These are phyloP conservation scores for Anhinga anhinga DNA, from an alignment of 2,113 vertebrate genomes.

Conservation along the genomic window DNA sequence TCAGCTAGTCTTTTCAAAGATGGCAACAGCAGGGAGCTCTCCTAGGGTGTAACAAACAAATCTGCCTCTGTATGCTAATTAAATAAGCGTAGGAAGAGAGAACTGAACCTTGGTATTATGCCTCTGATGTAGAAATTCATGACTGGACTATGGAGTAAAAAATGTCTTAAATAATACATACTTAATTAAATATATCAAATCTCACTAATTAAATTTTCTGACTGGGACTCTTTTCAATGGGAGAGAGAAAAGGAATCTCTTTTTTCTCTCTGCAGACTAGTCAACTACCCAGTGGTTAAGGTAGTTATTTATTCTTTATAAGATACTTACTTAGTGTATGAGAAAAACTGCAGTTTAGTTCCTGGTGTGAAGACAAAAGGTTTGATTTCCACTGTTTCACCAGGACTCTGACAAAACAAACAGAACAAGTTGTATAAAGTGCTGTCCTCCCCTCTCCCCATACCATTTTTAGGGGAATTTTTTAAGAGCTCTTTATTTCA, in stretches of 20 bases:
- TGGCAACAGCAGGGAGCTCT: not conserved
- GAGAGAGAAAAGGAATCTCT: not conserved
- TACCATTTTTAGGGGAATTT: not conserved
- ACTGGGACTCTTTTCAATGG: not conserved
- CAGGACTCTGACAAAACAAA: not conserved
- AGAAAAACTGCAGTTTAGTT: not conserved
- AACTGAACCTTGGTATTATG: not conserved
- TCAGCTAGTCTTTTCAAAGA: not conserved
- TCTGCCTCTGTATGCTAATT: not conserved
- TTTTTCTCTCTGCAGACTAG: not conserved
- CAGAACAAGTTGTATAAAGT: not conserved
- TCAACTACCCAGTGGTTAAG: not conserved
- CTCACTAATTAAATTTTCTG: not conserved
- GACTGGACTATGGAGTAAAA: not conserved
- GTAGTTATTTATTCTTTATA: not conserved
- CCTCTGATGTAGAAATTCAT: not conserved
- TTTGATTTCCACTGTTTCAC: not conserved
- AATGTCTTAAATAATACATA: not conserved
- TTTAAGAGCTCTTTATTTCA: not conserved
- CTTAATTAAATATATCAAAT: not conserved
- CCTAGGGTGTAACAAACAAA: not conserved
- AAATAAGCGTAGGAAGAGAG: not conserved
- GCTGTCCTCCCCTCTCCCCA: accelerated
- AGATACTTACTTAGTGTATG: not conserved
- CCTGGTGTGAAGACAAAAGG: not conserved